Conservation (phyloP, 1,140 invertebrate genomes). For the Cydia pomonella region DNA sequence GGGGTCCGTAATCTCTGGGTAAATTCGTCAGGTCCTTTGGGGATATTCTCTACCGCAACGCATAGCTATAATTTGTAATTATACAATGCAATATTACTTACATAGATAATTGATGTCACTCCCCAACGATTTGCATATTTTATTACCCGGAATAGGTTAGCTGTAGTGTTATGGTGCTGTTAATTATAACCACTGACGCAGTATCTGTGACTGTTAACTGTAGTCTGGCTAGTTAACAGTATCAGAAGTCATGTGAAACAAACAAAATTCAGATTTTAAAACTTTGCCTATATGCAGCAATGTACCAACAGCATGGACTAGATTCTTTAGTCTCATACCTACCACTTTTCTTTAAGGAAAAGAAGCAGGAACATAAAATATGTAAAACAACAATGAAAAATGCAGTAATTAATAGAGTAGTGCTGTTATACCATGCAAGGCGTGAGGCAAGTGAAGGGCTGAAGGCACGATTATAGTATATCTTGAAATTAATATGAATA, state of each 20-base stretch:
- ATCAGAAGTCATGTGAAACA: too few species aligned
- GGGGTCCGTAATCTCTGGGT: conserved; percentile 53
- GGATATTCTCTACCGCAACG: conserved; percentile 43
- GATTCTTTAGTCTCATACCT: too few species aligned
- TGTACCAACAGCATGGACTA: too few species aligned
- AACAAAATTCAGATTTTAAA: too few species aligned
- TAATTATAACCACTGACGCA: not conserved
- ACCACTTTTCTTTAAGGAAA: too few species aligned
- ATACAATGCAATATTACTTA: conserved; percentile 28
- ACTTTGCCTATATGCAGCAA: not conserved
- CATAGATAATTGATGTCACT: conserved; percentile 7
- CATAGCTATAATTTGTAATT: conserved; percentile 35
- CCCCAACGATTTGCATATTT: conserved; percentile 14
- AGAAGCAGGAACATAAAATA: too few species aligned
- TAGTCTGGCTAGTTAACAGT: not conserved
- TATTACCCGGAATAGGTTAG: conserved; percentile 1
- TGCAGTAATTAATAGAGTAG: too few species aligned
- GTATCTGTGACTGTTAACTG: not conserved
- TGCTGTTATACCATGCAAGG: too few species aligned
- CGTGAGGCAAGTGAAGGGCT: too few species aligned
- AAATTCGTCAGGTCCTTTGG: conserved; percentile 53
- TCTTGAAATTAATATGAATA: too few species aligned
- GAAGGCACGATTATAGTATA: too few species aligned
- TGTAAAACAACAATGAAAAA: too few species aligned
- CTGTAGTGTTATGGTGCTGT: not conserved